Base-by-base conservation (phyloP, 35 echinoderm and acorn worm species). In the Patiria miniata region DNA sequence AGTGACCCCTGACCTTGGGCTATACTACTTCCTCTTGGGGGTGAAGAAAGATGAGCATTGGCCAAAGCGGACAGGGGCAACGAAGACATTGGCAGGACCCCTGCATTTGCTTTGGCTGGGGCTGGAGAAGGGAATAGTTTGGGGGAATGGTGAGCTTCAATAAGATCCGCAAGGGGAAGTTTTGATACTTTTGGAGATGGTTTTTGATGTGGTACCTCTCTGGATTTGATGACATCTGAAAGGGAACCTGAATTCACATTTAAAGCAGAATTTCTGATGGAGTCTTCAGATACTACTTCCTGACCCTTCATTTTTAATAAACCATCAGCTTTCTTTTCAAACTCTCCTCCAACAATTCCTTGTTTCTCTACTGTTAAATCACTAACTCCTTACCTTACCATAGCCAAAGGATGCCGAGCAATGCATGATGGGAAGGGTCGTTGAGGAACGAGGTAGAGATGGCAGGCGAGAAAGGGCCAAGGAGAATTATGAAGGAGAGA, bases 321-420 rank as follows among this genome's bases (percentile, higher is more conserved):
- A 47, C 12, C 42, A 6, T 47, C 12, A 6, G 42, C 12, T 47
- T 47, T 47, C 4, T 4, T 47, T 47, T 4, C 4, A 4, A 12
- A 12, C 42, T 73, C 3, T 73, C 29, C 29, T 22, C 29, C 14
- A 32, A 0, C 65, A 23, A 12, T 47, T 47, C 42, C 12, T 12
- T 47, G 42, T 47, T 79, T 56, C 56, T 19, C 65, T 69, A 80
- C 36, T 12, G 14, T 86, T 79, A 59, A 80, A 68, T 82, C 40
- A 82, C 61, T 87, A 68, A 84, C 86, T 83, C 82, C 93, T 95
- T 95, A 95, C 93, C 93, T 95, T 95, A 91, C 93, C 89, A 47
- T 81, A 81, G 93, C 93, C 88, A 83, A 91, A 57, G 26, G 85
- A 82, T 78, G 78, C 37, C 77, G 85, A 85, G 81, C 80, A 78